phyloP scores from a whole-genome alignment of 2,113 vertebrate species.

The Labeo rohita region DNA sequence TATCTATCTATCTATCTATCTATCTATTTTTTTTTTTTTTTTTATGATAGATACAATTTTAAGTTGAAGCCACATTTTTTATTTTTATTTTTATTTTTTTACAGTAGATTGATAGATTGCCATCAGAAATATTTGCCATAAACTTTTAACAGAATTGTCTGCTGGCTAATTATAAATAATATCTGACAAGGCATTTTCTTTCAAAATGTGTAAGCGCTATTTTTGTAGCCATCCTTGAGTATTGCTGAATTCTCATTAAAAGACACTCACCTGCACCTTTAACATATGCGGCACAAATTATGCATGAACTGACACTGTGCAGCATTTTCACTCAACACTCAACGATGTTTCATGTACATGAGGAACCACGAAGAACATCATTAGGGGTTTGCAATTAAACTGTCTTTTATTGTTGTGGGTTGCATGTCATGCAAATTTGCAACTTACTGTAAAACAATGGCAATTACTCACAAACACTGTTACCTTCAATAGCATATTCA shows the following conservation, averaged over 20 bases:
- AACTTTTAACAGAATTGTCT: not conserved
- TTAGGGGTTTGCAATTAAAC: slow-evolving; percentile 58
- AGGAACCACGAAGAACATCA: slow-evolving; percentile 13
- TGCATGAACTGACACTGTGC: slow-evolving; percentile 64
- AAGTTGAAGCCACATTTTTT: no score
- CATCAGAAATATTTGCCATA: no score
- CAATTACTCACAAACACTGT: not conserved
- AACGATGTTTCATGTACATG: slow-evolving; percentile 39
- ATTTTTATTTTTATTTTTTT: no score
- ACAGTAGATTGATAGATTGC: no score
- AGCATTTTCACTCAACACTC: slow-evolving; percentile 52
- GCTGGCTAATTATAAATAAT: not conserved
- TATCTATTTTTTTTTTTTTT: no score
- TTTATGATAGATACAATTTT: no score
- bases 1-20: no score
- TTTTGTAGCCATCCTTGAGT: not conserved
- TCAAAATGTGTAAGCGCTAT: not conserved
- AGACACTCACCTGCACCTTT: slow-evolving; percentile 17
- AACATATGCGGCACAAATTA: slow-evolving; percentile 41
- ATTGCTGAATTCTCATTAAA: not conserved
- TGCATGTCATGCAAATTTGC: slow-evolving; percentile 1
- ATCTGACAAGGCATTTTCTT: not conserved
- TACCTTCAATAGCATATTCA: not conserved
- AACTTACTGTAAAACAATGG: slow-evolving; percentile 8
- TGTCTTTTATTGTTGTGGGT: slow-evolving; percentile 30